Conservation (phyloP, 1,140 invertebrate species). For the Schlechtendalia chinensis region DNA sequence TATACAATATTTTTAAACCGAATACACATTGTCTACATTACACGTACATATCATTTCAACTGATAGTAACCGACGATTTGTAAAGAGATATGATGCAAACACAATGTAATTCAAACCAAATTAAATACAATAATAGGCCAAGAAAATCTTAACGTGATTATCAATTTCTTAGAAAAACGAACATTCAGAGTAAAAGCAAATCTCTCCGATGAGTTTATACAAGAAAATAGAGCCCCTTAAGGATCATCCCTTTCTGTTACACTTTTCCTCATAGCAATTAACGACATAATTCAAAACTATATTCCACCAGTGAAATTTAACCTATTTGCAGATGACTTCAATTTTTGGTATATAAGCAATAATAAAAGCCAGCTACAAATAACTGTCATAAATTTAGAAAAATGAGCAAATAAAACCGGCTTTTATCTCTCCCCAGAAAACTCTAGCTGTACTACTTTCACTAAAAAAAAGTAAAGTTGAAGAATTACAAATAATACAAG, state of each 20-base stretch:
- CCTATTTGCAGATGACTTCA: background rate
- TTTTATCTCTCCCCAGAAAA: background rate
- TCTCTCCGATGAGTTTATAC: background rate
- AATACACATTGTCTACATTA: too few species aligned
- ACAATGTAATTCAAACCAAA: too few species aligned
- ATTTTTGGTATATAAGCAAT: background rate
- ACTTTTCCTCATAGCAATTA: background rate
- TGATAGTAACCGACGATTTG: too few species aligned
- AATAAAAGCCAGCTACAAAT: background rate
- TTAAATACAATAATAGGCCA: too few species aligned
- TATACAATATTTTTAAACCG: too few species aligned
- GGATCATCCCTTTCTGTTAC: background rate
- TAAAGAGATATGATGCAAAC: too few species aligned
- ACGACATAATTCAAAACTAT: background rate
- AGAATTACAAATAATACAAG: background rate
- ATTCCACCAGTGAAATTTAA: background rate
- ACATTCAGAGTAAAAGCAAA: too few species aligned
- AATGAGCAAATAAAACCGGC: background rate
- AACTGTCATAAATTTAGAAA: background rate
- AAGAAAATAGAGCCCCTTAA: slow-evolving; percentile 6
- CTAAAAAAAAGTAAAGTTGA: background rate
- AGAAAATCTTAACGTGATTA: too few species aligned
- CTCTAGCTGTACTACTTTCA: background rate
- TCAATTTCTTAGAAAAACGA: too few species aligned
- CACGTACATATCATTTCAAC: too few species aligned